Evolutionary conservation across 2,888 invertebrate species (phyloP).

Genomic region (Pimpla rufipes): DNA sequence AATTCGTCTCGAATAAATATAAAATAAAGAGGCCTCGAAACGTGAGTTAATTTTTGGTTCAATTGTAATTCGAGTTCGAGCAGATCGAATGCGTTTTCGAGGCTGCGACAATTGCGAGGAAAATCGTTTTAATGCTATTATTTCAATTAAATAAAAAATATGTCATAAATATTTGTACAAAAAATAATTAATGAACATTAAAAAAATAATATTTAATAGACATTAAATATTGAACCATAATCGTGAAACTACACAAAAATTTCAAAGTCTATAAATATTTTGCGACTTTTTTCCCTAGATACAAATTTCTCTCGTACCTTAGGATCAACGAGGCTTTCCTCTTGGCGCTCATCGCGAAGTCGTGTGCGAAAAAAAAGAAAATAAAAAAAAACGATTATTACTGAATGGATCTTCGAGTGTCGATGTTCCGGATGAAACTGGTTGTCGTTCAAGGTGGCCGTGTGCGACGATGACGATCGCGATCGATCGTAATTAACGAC

Average conservation of each 20-base stretch:
- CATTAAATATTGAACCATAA: no score
- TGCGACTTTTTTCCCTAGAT: background rate
- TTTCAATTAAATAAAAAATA: no score
- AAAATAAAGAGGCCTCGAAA: no score
- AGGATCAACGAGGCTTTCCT: conserved; percentile 53
- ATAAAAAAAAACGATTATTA: conserved; percentile 6
- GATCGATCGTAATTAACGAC: conserved; percentile 16
- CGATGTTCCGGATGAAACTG: conserved; percentile 37
- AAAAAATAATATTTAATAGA: no score
- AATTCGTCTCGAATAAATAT: no score
- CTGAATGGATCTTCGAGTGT: conserved; percentile 2
- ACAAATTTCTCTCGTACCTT: conserved; percentile 39
- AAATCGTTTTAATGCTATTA: no score
- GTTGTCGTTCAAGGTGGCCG: conserved; percentile 26
- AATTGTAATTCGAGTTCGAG: no score
- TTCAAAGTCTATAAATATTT: background rate
- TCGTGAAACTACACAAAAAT: background rate
- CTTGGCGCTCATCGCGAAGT: conserved; percentile 34
- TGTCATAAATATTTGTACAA: no score
- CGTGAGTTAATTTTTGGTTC: no score
- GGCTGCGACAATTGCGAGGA: no score
- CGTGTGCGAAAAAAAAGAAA: background rate
- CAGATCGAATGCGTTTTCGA: no score
- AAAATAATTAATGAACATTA: no score
- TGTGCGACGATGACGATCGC: conserved; percentile 17